Evolutionary conservation across 2,888 invertebrate species (phyloP).

Genomic region (Drosophila parthenogenetica): DNA sequence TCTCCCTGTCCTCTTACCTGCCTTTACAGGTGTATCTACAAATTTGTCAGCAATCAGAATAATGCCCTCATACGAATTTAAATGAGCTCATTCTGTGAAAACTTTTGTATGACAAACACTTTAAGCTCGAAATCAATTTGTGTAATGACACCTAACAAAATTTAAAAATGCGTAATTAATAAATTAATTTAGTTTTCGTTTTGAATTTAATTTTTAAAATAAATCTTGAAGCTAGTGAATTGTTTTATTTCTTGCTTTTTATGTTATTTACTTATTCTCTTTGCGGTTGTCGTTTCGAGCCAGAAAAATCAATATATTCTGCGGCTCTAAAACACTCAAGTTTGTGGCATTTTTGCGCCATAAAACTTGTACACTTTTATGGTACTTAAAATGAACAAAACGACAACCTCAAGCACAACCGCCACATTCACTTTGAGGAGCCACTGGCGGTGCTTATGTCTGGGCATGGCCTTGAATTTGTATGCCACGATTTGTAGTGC

Average conservation of each 20-base stretch:
- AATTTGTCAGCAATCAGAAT: constrained; percentile 45
- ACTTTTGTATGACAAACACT: neutral
- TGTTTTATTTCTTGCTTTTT: neutral
- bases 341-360: constrained; percentile 57
- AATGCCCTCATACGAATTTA: constrained; percentile 8
- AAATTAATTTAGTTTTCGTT: neutral
- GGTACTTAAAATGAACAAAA: constrained; percentile 73
- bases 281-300: neutral
- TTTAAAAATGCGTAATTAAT: neutral
- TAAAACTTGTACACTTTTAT: constrained; percentile 74
- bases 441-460: constrained; percentile 17
- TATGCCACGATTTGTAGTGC: constrained; percentile 57
- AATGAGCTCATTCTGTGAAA: constrained; percentile 2
- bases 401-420: constrained; percentile 39
- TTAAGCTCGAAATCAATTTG: neutral
- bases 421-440: constrained; percentile 4
- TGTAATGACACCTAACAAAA: too few species aligned
- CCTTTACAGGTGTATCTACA: constrained; percentile 15
- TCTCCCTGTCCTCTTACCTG: neutral
- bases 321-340: constrained; percentile 44
- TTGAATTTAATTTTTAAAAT: constrained; percentile 24
- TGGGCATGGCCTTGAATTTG: constrained; percentile 61
- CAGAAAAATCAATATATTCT: constrained; percentile 55
- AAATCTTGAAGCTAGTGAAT: constrained; percentile 6
- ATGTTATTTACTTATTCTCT: neutral